Evolutionary conservation across 2,888 invertebrate genomes (phyloP).

Genomic region (Rosalia funebris): DNA sequence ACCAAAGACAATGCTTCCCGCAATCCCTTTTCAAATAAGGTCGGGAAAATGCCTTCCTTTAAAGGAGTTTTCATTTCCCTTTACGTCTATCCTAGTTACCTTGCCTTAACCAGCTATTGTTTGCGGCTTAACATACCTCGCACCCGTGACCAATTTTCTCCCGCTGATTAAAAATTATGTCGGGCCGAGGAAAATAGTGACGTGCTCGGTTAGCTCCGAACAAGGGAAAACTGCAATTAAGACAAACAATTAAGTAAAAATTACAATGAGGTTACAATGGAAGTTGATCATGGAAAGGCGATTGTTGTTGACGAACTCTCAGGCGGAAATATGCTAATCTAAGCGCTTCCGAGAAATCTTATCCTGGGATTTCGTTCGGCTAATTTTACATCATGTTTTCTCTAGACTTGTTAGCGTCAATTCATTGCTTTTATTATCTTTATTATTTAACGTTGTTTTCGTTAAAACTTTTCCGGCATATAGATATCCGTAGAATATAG

Average conservation of each 20-base stretch:
- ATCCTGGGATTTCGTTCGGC: conserved; percentile 44
- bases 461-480: no score
- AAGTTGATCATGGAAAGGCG: conserved; percentile 42
- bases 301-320: conserved; percentile 42
- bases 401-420: conserved; percentile 35
- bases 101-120: conserved; percentile 2
- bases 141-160: conserved; percentile 9
- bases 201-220: conserved; percentile 3
- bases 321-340: conserved; percentile 47
- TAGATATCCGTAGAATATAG: no score
- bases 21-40: conserved; percentile 9
- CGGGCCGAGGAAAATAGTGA: not conserved
- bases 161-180: conserved; percentile 15
- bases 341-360: conserved; percentile 43
- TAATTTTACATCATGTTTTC: conserved; percentile 50
- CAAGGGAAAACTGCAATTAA: conserved; percentile 17
- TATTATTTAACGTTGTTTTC: conserved; percentile 19
- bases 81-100: conserved; percentile 12
- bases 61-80: not conserved
- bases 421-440: conserved; percentile 32
- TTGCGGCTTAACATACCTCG: conserved; percentile 10
- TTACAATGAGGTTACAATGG: conserved; percentile 31
- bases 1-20: not conserved
- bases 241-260: conserved; percentile 29
- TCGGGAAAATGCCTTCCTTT: conserved; percentile 7